Evolutionary conservation across 2,888 invertebrate species (phyloP).

Genomic region (Mythimna loreyi): DNA sequence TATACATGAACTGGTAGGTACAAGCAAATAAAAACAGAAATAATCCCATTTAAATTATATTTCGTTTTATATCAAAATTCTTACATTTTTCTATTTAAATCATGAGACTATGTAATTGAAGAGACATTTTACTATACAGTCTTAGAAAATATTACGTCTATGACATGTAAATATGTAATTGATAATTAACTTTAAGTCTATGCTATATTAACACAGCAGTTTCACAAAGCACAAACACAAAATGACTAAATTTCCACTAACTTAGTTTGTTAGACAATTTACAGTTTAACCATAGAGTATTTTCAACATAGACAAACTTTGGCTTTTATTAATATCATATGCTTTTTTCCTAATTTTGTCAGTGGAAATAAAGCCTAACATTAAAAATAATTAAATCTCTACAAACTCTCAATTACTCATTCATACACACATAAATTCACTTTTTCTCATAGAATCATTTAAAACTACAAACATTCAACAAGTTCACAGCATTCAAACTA

Average conservation of each 20-base stretch:
- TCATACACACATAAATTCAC: conserved; percentile 46
- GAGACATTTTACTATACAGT: conserved; percentile 68
- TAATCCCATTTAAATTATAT: conserved; percentile 63
- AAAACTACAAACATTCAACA: conserved; percentile 61
- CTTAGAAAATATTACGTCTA: conserved; percentile 69
- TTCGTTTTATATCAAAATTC: conserved; percentile 71
- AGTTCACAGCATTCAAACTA: conserved; percentile 57
- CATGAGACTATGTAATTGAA: conserved; percentile 65
- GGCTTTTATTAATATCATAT: conserved; percentile 37
- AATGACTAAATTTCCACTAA: conserved; percentile 60
- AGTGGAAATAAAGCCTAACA: conserved; percentile 55
- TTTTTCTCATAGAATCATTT: conserved; percentile 54
- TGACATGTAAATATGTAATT: conserved; percentile 66
- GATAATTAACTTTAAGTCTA: conserved; percentile 62
- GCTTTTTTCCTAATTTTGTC: conserved; percentile 25
- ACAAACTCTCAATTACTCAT: conserved; percentile 51
- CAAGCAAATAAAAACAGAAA: conserved; percentile 21
- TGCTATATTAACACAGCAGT: conserved; percentile 62
- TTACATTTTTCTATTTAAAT: conserved; percentile 65
- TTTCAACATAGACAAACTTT: conserved; percentile 49
- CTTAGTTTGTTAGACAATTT: conserved; percentile 33
- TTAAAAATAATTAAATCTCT: conserved; percentile 44
- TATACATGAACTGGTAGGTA: neutral
- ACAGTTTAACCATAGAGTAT: conserved; percentile 46
- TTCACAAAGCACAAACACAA: conserved; percentile 65